phyloP scores from a whole-genome alignment of 1,140 invertebrate genomes.

The Wiebesia pumilae region DNA sequence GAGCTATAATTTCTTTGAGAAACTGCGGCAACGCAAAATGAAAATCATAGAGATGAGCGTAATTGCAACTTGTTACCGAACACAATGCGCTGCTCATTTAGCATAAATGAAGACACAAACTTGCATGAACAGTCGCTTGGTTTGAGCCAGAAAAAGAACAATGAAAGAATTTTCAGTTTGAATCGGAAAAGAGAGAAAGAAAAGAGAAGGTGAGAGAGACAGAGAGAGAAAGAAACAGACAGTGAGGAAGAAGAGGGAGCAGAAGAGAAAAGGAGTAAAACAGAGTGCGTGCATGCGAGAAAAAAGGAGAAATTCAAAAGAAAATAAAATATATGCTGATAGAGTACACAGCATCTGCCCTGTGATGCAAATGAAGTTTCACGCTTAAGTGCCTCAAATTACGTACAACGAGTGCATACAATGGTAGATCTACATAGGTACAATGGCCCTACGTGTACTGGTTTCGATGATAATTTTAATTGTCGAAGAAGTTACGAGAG shows the following conservation, averaged over 20 bases:
- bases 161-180: background rate
- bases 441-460: background rate
- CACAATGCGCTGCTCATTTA: conserved; percentile 19
- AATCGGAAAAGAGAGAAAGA: background rate
- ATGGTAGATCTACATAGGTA: conserved; percentile 43
- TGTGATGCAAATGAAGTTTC: conserved; percentile 48
- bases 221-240: background rate
- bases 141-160: background rate
- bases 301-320: background rate
- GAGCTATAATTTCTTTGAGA: conserved; percentile 19
- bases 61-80: conserved; percentile 36
- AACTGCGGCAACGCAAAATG: background rate
- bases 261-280: background rate
- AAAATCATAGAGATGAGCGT: conserved; percentile 24
- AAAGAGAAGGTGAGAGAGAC: background rate
- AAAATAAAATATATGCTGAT: conserved; percentile 31
- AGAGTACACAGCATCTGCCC: conserved; percentile 27
- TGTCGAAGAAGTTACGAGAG: background rate
- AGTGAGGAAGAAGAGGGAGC: background rate
- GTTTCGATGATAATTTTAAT: conserved; percentile 37
- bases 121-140: background rate
- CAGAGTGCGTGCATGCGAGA: background rate
- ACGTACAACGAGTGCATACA: conserved; percentile 30
- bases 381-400: conserved; percentile 47
- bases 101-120: conserved; percentile 30